phyloP scores from a whole-genome alignment of 2,113 vertebrate genomes.

The Pionites leucogaster region DNA sequence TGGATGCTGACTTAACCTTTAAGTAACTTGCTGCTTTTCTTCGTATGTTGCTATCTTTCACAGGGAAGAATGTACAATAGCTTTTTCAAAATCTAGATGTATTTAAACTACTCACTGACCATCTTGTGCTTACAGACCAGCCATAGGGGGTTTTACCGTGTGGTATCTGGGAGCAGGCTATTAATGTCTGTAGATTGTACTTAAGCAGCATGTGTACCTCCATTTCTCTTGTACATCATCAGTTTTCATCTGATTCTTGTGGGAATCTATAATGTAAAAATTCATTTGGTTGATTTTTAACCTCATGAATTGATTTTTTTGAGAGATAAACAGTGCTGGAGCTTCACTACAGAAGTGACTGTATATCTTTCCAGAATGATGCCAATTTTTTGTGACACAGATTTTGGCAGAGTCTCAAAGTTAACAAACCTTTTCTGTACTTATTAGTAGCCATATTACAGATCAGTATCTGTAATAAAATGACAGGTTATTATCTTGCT shows the following conservation, averaged over 20 bases:
- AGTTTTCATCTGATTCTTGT: conserved; percentile 22
- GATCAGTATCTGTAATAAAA: background rate
- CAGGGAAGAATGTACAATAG: background rate
- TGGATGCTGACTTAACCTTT: background rate
- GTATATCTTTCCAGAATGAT: background rate
- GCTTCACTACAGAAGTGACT: background rate
- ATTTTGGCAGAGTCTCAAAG: background rate
- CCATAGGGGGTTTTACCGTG: background rate
- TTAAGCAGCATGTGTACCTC: background rate
- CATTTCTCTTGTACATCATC: background rate
- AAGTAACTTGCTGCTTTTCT: background rate
- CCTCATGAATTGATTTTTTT: background rate
- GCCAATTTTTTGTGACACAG: background rate
- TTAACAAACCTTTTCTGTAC: background rate
- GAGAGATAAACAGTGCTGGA: background rate
- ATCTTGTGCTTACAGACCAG: background rate
- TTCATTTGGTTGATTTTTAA: conserved; percentile 16
- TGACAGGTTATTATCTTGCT: background rate
- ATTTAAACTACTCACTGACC: background rate
- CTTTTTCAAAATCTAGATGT: background rate
- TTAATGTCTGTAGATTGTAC: background rate
- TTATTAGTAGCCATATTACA: background rate
- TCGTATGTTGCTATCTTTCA: background rate
- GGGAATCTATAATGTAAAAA: conserved; percentile 24
- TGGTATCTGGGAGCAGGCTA: background rate